Evolutionary conservation across 1,140 invertebrate species (phyloP), one percentile per base, ranked within the genome.

Genomic region (Nasonia longicornis): DNA sequence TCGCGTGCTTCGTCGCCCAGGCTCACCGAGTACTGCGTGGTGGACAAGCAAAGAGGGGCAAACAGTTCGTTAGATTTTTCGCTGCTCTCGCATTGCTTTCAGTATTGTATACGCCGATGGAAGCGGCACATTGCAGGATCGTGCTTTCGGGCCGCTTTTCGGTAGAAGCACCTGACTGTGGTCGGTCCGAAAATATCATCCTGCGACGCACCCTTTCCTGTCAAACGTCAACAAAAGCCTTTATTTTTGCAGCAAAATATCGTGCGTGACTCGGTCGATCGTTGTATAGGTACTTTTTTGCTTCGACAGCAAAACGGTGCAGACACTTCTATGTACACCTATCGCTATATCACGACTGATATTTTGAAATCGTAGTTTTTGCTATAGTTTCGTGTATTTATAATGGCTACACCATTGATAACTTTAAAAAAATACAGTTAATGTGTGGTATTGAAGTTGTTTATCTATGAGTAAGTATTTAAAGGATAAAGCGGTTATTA

Each of bases 1-100:
- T 97, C 95, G 75, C 94, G 92, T 0, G 96, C 96, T 88, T 97
- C 96, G 86, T 97, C 95, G 0, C 93, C 93, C 87, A 96, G 91
- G 84, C 95, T 96, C 82, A 95, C 93, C 64, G 95, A 95, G 87
- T 96, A 96, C 96, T 96, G 92, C 48, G 88, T 85, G 83, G 81
- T 35, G 78, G 52, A 83, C 3, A 75, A 70, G 73, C 42, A 35
- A 7, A 48, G n/a, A 16, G 48, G 66, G 45, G 26, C 38, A 12
- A 22, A 42, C 20, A 67, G 75, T 66, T n/a, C 63, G 14, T 77
- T 77, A 77, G 16, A 58, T 71, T 52, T 58, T n/a, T 58, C 16
- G 10, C 29, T 67, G 64, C 64, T 58, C 52, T 58, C 48, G 16
- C 12, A 2, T n/a, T 58, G 0, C 6, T 58, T 20, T 58, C 7